phyloP scores from a whole-genome alignment of 1,140 invertebrate genomes.

The Pachypsylla venusta region DNA sequence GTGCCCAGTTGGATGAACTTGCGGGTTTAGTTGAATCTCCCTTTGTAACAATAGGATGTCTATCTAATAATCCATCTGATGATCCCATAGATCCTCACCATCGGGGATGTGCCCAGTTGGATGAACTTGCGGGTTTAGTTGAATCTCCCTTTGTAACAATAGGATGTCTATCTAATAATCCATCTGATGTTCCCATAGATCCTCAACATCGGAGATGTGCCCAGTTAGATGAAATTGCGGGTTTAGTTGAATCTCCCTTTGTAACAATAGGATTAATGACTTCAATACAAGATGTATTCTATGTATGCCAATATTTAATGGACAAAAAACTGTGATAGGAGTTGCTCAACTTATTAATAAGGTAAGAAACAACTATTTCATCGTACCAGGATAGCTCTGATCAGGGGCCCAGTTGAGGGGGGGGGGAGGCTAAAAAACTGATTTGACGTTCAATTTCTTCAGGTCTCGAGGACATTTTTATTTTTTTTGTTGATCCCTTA shows the following conservation, averaged over 20 bases:
- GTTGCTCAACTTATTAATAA: slow-evolving; percentile 91
- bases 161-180: not conserved
- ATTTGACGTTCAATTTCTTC: too few relatives aligned
- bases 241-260: too few relatives aligned
- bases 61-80: not conserved
- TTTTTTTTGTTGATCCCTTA: too few relatives aligned
- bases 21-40: too few relatives aligned
- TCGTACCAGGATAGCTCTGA: too few relatives aligned
- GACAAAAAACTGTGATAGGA: slow-evolving; percentile 71
- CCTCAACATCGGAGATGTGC: slow-evolving; percentile 66
- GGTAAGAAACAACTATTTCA: slow-evolving; percentile 37
- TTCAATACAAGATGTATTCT: slow-evolving; percentile 53
- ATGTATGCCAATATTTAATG: slow-evolving; percentile 85
- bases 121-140: slow-evolving; percentile 32
- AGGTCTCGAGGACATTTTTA: too few relatives aligned
- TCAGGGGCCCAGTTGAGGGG: too few relatives aligned
- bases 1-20: slow-evolving; percentile 47
- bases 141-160: too few relatives aligned
- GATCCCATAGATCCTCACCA: slow-evolving; percentile 51
- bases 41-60: too few relatives aligned
- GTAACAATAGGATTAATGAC: slow-evolving; percentile 36
- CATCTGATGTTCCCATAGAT: slow-evolving; percentile 34
- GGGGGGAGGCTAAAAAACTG: too few relatives aligned
- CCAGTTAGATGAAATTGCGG: slow-evolving; percentile 40
- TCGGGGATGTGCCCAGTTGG: slow-evolving; percentile 59